These are phyloP conservation scores for Platichthys flesus DNA, from an alignment of 2,113 vertebrate species.

Conservation along the genomic window DNA sequence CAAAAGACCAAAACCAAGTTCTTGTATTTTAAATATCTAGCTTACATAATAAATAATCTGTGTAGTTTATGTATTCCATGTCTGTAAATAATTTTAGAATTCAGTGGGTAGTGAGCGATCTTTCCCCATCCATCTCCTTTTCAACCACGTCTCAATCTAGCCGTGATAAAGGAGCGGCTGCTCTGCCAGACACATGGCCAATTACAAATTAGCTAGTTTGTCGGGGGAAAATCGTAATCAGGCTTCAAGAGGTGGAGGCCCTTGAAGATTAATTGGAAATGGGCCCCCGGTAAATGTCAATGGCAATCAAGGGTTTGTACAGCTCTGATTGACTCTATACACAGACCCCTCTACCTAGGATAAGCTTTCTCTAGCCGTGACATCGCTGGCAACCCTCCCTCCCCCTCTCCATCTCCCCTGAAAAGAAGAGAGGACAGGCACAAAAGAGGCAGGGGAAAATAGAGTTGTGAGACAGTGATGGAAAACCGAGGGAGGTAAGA, in stretches of 20 bases:
- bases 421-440: conserved; percentile 53
- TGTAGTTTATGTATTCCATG: neutral
- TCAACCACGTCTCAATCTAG: conserved; percentile 63
- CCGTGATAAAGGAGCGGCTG: conserved; percentile 70
- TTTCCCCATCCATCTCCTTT: conserved; percentile 52
- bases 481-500: conserved; percentile 62
- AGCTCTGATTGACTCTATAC: conserved; percentile 82
- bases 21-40: no score
- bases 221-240: conserved; percentile 80
- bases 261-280: conserved; percentile 88
- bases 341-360: conserved; percentile 74
- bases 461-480: conserved; percentile 48
- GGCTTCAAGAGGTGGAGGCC: conserved; percentile 83
- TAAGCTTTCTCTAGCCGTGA: conserved; percentile 75
- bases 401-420: conserved; percentile 58
- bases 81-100: conserved; percentile 23
- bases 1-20: no score
- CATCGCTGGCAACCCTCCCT: conserved; percentile 70
- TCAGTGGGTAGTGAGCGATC: conserved; percentile 19
- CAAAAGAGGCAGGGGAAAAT: conserved; percentile 66
- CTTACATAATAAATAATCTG: no score
- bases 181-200: conserved; percentile 78
- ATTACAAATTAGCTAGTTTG: conserved; percentile 86
- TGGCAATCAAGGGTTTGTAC: conserved; percentile 81
- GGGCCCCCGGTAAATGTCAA: conserved; percentile 85